Conservation (phyloP, 2,888 invertebrate genomes). For the Ptychoptera contaminata region DNA sequence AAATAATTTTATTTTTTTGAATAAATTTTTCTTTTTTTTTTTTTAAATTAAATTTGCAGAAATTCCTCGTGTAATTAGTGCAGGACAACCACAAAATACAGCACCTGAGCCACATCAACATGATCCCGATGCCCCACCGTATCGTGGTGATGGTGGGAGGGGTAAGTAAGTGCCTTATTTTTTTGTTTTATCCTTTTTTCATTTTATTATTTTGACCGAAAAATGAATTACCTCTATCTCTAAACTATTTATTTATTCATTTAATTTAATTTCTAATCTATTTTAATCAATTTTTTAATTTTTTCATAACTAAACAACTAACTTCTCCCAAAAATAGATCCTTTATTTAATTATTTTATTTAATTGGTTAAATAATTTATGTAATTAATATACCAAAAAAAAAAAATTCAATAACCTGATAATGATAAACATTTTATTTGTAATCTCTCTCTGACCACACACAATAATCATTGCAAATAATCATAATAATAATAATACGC, state of each 20-base stretch:
- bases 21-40: constrained; percentile 5
- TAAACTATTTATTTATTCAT: constrained; percentile 1
- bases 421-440: too few relatives aligned
- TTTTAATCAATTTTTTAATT: constrained; percentile 4
- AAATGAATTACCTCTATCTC: not conserved
- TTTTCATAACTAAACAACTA: too few relatives aligned
- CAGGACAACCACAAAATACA: constrained; percentile 30
- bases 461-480: too few relatives aligned
- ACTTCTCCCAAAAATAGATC: too few relatives aligned
- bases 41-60: constrained; percentile 32
- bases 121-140: constrained; percentile 25
- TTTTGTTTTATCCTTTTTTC: constrained; percentile 11
- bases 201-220: not conserved
- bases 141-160: constrained; percentile 44
- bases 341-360: too few relatives aligned
- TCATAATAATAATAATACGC: too few relatives aligned
- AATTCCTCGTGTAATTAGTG: constrained; percentile 52
- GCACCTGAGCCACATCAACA: constrained; percentile 26
- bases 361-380: too few relatives aligned
- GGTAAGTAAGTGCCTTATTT: constrained; percentile 64
- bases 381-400: too few relatives aligned
- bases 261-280: constrained; percentile 7
- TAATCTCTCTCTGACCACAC: too few relatives aligned
- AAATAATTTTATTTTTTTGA: constrained; percentile 5
- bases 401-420: too few relatives aligned